Conservation (phyloP, 35 echinoderm and acorn worm species). For the Strongylocentrotus purpuratus region DNA sequence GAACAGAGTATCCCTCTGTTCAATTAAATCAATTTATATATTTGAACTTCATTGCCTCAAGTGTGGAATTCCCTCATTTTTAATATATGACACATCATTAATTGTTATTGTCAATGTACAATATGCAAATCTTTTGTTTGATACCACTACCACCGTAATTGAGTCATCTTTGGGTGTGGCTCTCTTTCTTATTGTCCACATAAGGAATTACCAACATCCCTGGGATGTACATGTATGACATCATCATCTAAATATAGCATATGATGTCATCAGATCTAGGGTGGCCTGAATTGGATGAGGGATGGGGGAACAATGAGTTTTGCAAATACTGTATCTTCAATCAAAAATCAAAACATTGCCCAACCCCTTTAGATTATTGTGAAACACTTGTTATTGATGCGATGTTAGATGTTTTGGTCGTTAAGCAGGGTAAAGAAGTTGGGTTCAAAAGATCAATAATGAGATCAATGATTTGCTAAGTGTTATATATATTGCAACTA, state of each 20-base stretch:
- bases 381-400: neutral
- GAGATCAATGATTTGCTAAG: neutral
- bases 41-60: neutral
- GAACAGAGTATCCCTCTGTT: too few species aligned
- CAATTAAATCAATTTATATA: too few species aligned
- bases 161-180: neutral
- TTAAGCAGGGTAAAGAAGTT: neutral
- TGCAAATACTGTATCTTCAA: too few species aligned
- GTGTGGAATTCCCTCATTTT: neutral
- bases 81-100: neutral
- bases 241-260: neutral
- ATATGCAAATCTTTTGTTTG: neutral
- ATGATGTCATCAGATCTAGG: constrained; percentile 3
- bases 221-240: neutral
- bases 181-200: too few species aligned
- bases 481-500: neutral
- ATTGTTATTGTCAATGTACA: neutral
- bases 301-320: neutral
- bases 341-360: neutral
- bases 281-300: neutral
- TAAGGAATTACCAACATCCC: neutral
- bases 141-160: neutral
- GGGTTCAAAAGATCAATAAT: neutral
- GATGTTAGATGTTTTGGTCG: neutral
- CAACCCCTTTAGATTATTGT: neutral